Base-by-base conservation (phyloP, 2,888 invertebrate genomes). In the Mallateleia sp. region DNA sequence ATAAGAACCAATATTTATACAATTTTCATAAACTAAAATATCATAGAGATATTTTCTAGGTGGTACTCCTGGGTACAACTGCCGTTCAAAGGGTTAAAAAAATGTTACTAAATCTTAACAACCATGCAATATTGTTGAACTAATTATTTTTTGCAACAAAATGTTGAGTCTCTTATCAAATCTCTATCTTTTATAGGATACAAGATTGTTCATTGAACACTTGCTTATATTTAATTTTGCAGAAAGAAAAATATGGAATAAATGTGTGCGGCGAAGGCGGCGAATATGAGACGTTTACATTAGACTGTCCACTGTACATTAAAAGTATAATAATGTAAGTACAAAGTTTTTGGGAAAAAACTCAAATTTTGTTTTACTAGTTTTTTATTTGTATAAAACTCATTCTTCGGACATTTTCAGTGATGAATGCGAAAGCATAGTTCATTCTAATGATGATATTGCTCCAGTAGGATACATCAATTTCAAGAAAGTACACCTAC, bases 261-360 rank as follows among this genome's bases (percentile, higher is more conserved):
- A 98, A 99, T 96, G 97, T 99, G 52, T 99, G 99, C 95, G 99
- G 99, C 22, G 99, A 99, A 96, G 99, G 99, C 60, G 99, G 99
- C 71, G 99, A 99, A 95, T 99, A 99, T 95, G 99, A 99, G 96
- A 99, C 99, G 34, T 98, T 99, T 95, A 99, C 99, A 8, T 96
- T 99, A 86, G 99, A 99, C 96, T 99, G 99, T 95, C 99, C 99
- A 7, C 96, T 99, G 86, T 99, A 99, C 96, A 97, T 97, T 94
- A 98, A 98, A 95, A 97, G 97, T 94, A 97, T 99, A 95, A 96
- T 98, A 90, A 96, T 99, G 98, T 99, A 96, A 97, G 98, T 97
- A 93, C 92, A 75, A 11, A 80, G 66, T 74, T 79, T 78, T 8
- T 34, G 38, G 18, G 18, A 60, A 34, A n/a, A 45, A 45, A 14